Evolutionary conservation across 2,888 invertebrate genomes (phyloP).

Genomic region (Euphydryas editha): DNA sequence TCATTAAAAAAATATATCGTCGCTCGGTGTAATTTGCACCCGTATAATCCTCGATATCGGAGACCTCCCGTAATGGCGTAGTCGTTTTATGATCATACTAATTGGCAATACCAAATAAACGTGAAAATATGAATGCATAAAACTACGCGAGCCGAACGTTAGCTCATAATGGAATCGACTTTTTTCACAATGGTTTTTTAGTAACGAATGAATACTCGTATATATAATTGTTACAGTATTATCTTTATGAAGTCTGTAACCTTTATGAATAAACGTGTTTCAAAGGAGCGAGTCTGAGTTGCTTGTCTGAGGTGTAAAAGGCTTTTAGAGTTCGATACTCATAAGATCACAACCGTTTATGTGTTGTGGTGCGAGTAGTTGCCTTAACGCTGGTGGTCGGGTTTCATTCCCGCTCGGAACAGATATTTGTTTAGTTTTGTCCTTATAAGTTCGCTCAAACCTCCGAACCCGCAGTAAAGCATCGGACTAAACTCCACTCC

Average conservation of each 20-base stretch:
- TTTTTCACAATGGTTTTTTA: conserved; percentile 27
- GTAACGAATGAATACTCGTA: background rate
- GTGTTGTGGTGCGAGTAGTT: no score
- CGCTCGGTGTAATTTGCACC: conserved; percentile 37
- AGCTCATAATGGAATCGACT: conserved; percentile 48
- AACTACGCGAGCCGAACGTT: conserved; percentile 46
- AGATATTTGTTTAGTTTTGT: no score
- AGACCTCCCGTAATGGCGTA: conserved; percentile 66
- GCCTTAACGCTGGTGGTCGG: no score
- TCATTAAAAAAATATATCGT: background rate
- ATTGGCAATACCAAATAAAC: conserved; percentile 75
- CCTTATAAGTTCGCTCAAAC: no score
- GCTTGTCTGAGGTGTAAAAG: no score
- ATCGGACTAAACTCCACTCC: no score
- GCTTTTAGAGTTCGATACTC: no score
- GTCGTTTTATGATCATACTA: conserved; percentile 69
- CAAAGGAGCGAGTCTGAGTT: background rate
- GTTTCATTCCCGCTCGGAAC: no score
- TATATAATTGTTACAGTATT: background rate
- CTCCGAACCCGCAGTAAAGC: no score
- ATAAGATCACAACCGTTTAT: no score
- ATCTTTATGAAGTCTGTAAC: background rate
- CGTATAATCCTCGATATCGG: conserved; percentile 40
- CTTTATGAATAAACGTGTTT: background rate
- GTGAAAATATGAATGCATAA: conserved; percentile 64